Percentiles rank a stretch among this genome's conserved stretches.
phyloP scores from a whole-genome alignment of 1,140 invertebrate genomes.

The Saccostrea echinata region DNA sequence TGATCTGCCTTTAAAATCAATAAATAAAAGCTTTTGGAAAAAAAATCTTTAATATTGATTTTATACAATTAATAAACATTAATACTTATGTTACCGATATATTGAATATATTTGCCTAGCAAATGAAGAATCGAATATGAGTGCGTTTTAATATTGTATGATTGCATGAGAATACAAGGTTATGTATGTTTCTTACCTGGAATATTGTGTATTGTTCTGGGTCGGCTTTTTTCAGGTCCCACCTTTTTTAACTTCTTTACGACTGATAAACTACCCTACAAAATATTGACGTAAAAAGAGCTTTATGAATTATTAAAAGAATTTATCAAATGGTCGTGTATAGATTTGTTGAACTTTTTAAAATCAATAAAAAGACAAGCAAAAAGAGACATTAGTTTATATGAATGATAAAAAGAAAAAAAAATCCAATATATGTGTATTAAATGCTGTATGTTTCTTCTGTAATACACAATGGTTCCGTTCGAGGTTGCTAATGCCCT shows the following conservation, averaged over 20 bases:
- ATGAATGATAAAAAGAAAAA: background rate
- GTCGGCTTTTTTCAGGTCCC: slow-evolving; percentile 42
- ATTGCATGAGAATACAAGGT: background rate
- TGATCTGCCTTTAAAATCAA: background rate
- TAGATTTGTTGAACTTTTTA: background rate
- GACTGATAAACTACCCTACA: slow-evolving; percentile 72
- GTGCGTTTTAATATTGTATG: background rate
- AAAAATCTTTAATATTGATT: background rate
- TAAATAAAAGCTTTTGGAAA: background rate
- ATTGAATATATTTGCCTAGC: background rate
- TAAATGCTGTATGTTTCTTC: background rate
- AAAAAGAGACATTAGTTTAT: too few relatives aligned
- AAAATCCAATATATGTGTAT: background rate
- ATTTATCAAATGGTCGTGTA: background rate
- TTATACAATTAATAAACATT: background rate
- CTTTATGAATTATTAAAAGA: background rate
- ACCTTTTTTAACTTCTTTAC: slow-evolving; percentile 67
- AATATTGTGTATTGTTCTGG: background rate
- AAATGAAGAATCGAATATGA: background rate
- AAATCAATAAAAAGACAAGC: too few relatives aligned
- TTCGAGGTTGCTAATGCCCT: background rate
- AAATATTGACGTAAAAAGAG: background rate
- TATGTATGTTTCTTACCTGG: background rate
- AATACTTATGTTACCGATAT: background rate
- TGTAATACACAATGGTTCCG: background rate